phyloP scores from a whole-genome alignment of 2,888 invertebrate genomes.

The Nemapogon koenigi region DNA sequence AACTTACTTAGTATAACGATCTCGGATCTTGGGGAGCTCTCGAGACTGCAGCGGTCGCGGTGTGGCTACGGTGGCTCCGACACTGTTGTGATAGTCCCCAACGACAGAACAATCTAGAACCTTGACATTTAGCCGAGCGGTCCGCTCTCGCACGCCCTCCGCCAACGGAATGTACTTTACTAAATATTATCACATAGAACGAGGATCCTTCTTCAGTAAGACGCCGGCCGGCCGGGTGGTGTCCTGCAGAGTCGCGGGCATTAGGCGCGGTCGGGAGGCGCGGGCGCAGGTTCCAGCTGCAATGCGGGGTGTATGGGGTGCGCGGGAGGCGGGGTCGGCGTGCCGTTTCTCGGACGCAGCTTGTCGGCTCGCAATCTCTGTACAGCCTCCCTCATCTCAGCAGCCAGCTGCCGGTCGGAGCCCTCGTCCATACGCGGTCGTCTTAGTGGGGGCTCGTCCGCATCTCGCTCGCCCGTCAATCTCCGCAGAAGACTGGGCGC shows the following conservation, averaged over 20 bases:
- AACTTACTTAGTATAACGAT: not conserved
- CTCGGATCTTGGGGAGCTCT: not conserved
- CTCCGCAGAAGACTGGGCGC: conserved; percentile 74
- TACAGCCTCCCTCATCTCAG: conserved; percentile 56
- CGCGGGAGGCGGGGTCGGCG: conserved; percentile 38
- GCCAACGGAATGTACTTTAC: conserved; percentile 50
- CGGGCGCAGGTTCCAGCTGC: conserved; percentile 31
- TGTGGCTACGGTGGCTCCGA: no score
- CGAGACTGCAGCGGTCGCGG: not conserved
- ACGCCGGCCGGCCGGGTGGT: conserved; percentile 22
- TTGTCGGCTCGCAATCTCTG: conserved; percentile 53
- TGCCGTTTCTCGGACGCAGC: conserved; percentile 21
- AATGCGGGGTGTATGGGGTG: conserved; percentile 22
- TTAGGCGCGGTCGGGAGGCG: conserved; percentile 34
- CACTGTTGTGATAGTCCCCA: conserved; percentile 9
- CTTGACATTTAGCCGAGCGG: conserved; percentile 14
- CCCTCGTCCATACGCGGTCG: conserved; percentile 62
- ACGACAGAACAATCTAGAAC: conserved; percentile 7
- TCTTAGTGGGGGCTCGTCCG: conserved; percentile 62
- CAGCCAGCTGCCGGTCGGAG: conserved; percentile 42
- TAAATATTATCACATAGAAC: conserved; percentile 53
- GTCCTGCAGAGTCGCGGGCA: conserved; percentile 16
- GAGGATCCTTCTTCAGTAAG: conserved; percentile 27
- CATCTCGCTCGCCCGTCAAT: conserved; percentile 74
- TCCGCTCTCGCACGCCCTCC: conserved; percentile 10